phyloP scores from a whole-genome alignment of 2,888 invertebrate genomes.

The Cantharis lateralis region DNA sequence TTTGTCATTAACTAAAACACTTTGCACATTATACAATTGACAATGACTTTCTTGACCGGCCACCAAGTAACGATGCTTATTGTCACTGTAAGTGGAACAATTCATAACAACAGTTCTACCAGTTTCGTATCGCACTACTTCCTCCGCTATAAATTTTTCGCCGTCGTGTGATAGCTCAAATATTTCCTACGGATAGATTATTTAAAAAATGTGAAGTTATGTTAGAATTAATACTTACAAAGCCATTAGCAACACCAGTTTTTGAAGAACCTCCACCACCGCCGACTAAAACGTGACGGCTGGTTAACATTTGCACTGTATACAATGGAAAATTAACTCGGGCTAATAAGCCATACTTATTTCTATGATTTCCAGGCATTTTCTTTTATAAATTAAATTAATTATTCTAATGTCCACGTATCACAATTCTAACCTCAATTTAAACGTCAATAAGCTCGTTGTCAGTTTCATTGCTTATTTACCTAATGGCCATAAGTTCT shows the following conservation, averaged over 20 bases:
- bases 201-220: conserved; percentile 9
- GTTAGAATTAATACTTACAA: conserved; percentile 69
- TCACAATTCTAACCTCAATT: not conserved
- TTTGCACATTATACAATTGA: conserved; percentile 76
- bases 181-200: conserved; percentile 75
- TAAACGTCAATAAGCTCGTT: not conserved
- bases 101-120: conserved; percentile 92
- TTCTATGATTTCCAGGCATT: conserved; percentile 66
- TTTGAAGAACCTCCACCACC: conserved; percentile 97
- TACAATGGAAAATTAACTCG: conserved; percentile 93
- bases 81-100: conserved; percentile 74
- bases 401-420: not conserved
- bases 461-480: too few relatives aligned
- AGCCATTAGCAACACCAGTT: conserved; percentile 96
- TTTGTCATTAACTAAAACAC: conserved; percentile 56
- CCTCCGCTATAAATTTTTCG: conserved; percentile 80
- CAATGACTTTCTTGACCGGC: conserved; percentile 93
- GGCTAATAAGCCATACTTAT: conserved; percentile 75
- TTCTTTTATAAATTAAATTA: not conserved
- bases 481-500: not conserved
- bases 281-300: conserved; percentile 91
- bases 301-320: conserved; percentile 86
- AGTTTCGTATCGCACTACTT: conserved; percentile 87
- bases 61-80: conserved; percentile 77
- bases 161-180: conserved; percentile 90